Evolutionary conservation across 2,113 vertebrate species (phyloP), one percentile per base, ranked within the genome.

Genomic region (Grus americana): DNA sequence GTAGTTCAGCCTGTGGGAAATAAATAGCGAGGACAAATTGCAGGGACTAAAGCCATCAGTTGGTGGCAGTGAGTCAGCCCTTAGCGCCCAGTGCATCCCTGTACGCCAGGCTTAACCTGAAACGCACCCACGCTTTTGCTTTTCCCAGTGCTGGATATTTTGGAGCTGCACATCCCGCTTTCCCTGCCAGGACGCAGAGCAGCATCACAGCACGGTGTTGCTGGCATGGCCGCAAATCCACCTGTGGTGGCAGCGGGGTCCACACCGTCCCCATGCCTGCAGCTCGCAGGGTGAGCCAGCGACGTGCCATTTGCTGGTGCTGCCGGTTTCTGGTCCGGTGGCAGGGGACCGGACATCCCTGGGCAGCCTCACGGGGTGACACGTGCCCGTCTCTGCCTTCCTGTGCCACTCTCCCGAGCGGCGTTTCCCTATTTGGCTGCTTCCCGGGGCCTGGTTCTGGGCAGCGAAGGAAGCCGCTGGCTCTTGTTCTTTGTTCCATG

Each of bases 371-470:
- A 8, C 1, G 5, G 47, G 12, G 32, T n/a, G 47, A 40, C 87
- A 14, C 8, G 1, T 67, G 83, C 71, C 57, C 1, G 1, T 23
- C 68, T 15, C 50, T 10, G 70, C 71, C 57, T 50, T 50, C 62
- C 62, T 0, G 5, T 57, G 36, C 22, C 2, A 0, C 58, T 46
- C 50, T 2, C 6, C 34, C 2, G 1, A 62, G 47, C 0, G 1
- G 32, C 7, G 3, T n/a, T 70, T 94, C 65, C 59, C 73, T 46
- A 54, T 24, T 61, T 38, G 89, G 61, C 55, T 74, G 50, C 73
- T 72, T 78, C 55, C 42, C 38, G 1, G 8, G 9, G 38, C 42
- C 87, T 9, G 61, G 24, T 58, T 50, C 70, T 22, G 65, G 24
- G 19, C 46, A 70, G 66, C 3, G 5, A 15, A 57, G 74, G 75